phyloP scores from a whole-genome alignment of 2,797 vertebrate species.

The Semotilus atromaculatus region DNA sequence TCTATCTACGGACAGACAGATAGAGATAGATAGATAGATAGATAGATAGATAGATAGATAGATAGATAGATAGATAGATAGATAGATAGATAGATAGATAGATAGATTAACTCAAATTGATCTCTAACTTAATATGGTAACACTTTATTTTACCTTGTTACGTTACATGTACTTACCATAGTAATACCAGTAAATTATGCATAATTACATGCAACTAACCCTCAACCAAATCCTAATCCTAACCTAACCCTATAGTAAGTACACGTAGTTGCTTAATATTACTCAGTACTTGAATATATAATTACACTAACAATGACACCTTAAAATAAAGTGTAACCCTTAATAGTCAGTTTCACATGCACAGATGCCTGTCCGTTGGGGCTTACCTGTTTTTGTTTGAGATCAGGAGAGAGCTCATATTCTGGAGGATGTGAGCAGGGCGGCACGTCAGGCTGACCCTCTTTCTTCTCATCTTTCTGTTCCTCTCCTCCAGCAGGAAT shows the following conservation, averaged over 20 bases:
- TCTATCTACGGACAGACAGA: constrained; percentile 84
- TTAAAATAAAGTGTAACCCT: too few relatives aligned
- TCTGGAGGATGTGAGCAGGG: constrained; percentile 84
- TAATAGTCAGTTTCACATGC: neutral
- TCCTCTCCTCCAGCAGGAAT: constrained; percentile 41
- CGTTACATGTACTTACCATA: too few relatives aligned
- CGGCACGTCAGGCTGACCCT: constrained; percentile 73
- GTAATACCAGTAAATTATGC: too few relatives aligned
- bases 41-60: neutral
- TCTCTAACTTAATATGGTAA: neutral
- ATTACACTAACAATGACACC: too few relatives aligned
- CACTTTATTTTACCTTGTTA: too few relatives aligned
- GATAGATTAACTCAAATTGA: neutral
- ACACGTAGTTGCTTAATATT: too few relatives aligned
- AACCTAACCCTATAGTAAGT: too few relatives aligned
- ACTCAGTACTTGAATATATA: too few relatives aligned
- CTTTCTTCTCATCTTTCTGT: constrained; percentile 72
- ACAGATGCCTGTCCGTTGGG: neutral
- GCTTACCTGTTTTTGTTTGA: constrained; percentile 89
- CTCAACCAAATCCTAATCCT: too few relatives aligned
- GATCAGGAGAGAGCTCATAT: constrained; percentile 88
- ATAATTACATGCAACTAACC: too few relatives aligned
- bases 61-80: neutral
- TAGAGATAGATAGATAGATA: neutral
- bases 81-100: neutral